phyloP scores from a whole-genome alignment of 1,140 invertebrate genomes.

The Oncopeltus fasciatus region DNA sequence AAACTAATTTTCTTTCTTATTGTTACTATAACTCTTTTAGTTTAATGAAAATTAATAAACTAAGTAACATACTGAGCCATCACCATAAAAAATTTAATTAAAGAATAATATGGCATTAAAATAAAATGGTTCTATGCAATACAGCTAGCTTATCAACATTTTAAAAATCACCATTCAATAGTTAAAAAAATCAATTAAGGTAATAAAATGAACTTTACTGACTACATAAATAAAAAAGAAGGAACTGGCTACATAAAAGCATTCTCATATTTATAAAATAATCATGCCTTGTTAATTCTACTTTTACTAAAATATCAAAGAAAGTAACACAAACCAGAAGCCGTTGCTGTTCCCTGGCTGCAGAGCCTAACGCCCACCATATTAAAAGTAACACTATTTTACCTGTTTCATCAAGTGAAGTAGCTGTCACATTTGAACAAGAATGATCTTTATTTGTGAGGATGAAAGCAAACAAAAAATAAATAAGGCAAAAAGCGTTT shows the following conservation, averaged over 20 bases:
- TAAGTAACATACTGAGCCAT: no score
- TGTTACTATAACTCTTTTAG: no score
- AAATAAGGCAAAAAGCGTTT: conserved; percentile 3
- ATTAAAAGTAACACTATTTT: neutral
- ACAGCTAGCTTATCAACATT: no score
- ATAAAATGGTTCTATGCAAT: no score
- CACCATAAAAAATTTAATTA: no score
- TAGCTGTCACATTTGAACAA: neutral
- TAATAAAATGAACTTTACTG: neutral
- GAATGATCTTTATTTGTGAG: neutral
- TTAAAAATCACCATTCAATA: neutral
- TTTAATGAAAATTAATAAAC: no score
- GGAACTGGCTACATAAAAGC: neutral
- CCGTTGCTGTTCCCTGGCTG: conserved; percentile 12
- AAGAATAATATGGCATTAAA: no score
- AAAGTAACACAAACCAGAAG: conserved; percentile 4
- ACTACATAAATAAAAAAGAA: no score
- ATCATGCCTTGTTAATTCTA: conserved; percentile 2
- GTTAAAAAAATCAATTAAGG: neutral
- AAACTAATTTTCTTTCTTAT: no score
- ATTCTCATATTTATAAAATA: neutral
- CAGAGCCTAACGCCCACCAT: conserved; percentile 3
- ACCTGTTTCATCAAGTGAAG: neutral
- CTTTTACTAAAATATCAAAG: neutral
- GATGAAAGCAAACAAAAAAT: conserved; percentile 9